Evolutionary conservation across 2,888 invertebrate genomes (phyloP).

Genomic region (Orthosia incerta): DNA sequence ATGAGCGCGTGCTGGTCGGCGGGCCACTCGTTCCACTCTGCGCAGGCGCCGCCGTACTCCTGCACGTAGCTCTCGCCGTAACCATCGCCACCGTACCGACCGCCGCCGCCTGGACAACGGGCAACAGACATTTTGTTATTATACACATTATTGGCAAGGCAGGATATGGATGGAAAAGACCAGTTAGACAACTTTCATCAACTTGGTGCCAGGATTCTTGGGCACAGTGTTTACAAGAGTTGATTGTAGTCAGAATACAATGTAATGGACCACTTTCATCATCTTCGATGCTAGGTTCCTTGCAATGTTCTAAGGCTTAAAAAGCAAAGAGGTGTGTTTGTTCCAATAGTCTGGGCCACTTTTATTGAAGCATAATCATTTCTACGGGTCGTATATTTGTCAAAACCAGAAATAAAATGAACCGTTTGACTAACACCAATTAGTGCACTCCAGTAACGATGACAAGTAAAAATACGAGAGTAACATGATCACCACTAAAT

Average conservation of each 20-base stretch:
- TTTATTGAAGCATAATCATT: background rate
- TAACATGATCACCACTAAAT: slow-evolving; percentile 74
- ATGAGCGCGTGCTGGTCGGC: slow-evolving; percentile 88
- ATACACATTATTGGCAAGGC: background rate
- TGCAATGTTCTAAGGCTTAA: background rate
- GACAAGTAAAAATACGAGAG: slow-evolving; percentile 63
- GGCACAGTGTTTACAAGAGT: background rate
- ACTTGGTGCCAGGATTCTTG: background rate
- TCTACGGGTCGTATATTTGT: background rate
- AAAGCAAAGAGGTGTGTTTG: background rate
- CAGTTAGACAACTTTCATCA: background rate
- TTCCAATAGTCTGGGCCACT: background rate
- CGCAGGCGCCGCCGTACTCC: slow-evolving; percentile 87
- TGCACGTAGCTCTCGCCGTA: slow-evolving; percentile 87
- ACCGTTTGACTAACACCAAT: slow-evolving; percentile 68
- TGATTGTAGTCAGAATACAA: background rate
- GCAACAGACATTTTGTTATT: background rate
- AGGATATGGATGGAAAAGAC: background rate
- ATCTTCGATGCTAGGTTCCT: background rate
- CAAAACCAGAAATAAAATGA: slow-evolving; percentile 47
- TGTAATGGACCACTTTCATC: background rate
- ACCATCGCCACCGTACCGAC: slow-evolving; percentile 86
- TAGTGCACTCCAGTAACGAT: slow-evolving; percentile 67
- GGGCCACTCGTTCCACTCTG: slow-evolving; percentile 88
- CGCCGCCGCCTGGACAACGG: slow-evolving; percentile 78